Evolutionary conservation across 2,113 vertebrate species (phyloP).

Genomic region (Anhinga rufa): DNA sequence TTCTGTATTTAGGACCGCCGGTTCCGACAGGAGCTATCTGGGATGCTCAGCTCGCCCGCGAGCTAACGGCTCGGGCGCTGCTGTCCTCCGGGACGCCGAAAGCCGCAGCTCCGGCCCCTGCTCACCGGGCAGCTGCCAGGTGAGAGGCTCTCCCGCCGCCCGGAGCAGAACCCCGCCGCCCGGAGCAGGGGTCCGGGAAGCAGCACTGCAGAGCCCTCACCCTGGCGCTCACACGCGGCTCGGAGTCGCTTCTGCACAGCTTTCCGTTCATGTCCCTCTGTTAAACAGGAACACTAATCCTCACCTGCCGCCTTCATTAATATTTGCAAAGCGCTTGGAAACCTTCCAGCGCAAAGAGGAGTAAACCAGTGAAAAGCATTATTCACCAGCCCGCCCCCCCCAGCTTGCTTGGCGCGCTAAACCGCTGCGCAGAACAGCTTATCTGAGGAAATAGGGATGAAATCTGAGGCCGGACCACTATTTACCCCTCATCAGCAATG

Average conservation of each 20-base stretch:
- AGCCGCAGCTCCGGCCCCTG: not conserved
- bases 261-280: not conserved
- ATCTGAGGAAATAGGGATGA: not conserved
- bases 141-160: not conserved
- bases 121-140: not conserved
- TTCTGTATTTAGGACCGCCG: not conserved
- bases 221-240: accelerated
- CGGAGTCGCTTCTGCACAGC: not conserved
- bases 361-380: not conserved
- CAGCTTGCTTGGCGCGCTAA: not conserved
- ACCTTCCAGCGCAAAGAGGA: not conserved
- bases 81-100: not conserved
- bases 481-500: not conserved
- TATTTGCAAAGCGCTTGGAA: not conserved
- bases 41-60: not conserved
- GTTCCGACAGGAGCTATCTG: not conserved
- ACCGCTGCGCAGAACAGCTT: not conserved
- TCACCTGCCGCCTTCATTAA: not conserved
- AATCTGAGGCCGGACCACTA: not conserved
- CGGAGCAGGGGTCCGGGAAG: not conserved
- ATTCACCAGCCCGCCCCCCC: too few relatives aligned
- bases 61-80: not conserved
- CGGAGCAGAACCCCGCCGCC: accelerated
- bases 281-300: not conserved
- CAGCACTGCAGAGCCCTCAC: not conserved